These are phyloP conservation scores for Etheostoma nigrum DNA, from an alignment of 2,797 vertebrate genomes.

Conservation along the genomic window DNA sequence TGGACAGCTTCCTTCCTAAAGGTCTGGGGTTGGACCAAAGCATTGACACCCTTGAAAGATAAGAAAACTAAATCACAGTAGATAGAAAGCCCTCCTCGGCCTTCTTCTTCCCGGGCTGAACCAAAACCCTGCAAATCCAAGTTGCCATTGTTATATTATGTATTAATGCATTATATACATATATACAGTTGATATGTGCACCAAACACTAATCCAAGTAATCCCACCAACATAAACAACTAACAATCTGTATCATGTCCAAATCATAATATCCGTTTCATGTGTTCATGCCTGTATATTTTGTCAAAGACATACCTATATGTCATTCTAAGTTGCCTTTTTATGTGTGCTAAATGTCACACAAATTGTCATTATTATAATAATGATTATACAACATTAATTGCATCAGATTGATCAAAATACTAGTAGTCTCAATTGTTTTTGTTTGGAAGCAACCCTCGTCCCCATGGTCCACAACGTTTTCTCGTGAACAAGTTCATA, in stretches of 20 bases:
- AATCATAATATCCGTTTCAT: too few relatives aligned
- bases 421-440: not conserved
- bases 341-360: too few relatives aligned
- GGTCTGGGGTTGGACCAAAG: not conserved
- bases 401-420: not conserved
- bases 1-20: not conserved
- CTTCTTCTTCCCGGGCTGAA: too few relatives aligned
- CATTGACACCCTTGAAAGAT: not conserved
- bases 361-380: not conserved
- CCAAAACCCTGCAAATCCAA: not conserved
- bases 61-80: not conserved
- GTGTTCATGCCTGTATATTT: not conserved
- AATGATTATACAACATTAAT: not conserved
- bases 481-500: too few relatives aligned
- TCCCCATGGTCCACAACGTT: not conserved
- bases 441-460: not conserved
- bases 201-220: not conserved
- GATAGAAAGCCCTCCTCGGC: not conserved
- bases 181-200: too few relatives aligned
- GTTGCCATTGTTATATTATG: not conserved
- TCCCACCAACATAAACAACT: not conserved
- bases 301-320: not conserved
- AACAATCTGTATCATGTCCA: too few relatives aligned
- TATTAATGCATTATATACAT: too few relatives aligned
- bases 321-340: not conserved